These are phyloP conservation scores for Ariolimax columbianus DNA, from an alignment of 2,888 invertebrate genomes.

Conservation along the genomic window DNA sequence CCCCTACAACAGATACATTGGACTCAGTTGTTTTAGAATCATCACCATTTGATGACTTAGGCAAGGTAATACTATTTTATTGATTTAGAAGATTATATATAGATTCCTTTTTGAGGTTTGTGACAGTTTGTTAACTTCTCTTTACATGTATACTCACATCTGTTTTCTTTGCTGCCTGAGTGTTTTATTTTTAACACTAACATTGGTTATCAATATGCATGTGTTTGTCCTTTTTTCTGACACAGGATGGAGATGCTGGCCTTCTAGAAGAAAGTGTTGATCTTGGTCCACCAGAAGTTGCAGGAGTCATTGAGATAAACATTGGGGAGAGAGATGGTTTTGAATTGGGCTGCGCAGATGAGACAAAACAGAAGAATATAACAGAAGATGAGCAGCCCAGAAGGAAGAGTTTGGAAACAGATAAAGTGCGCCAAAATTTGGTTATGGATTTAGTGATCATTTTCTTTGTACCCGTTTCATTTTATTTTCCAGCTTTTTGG, in stretches of 20 bases:
- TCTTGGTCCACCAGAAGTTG: constrained; percentile 22
- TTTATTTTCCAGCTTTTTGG: background rate
- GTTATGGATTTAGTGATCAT: background rate
- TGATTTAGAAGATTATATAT: background rate
- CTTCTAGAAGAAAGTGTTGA: constrained; percentile 39
- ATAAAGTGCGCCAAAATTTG: constrained; percentile 26
- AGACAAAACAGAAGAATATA: background rate
- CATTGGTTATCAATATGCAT: constrained; percentile 7
- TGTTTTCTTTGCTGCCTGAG: background rate
- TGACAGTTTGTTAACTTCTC: background rate
- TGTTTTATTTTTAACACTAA: background rate
- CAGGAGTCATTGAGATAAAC: constrained; percentile 29
- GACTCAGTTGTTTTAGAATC: constrained; percentile 72
- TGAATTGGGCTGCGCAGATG: background rate
- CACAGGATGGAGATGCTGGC: constrained; percentile 17
- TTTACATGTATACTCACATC: background rate
- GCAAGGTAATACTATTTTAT: constrained; percentile 28
- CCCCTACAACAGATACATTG: constrained; percentile 72
- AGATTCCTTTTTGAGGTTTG: background rate
- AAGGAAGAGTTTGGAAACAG: constrained; percentile 6
- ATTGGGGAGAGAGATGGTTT: constrained; percentile 9
- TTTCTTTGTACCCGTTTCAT: background rate
- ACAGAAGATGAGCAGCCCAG: background rate
- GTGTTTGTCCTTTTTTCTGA: constrained; percentile 1
- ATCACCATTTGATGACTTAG: constrained; percentile 60